phyloP scores from a whole-genome alignment of 2,113 vertebrate species.

The Clarias batrachus region DNA sequence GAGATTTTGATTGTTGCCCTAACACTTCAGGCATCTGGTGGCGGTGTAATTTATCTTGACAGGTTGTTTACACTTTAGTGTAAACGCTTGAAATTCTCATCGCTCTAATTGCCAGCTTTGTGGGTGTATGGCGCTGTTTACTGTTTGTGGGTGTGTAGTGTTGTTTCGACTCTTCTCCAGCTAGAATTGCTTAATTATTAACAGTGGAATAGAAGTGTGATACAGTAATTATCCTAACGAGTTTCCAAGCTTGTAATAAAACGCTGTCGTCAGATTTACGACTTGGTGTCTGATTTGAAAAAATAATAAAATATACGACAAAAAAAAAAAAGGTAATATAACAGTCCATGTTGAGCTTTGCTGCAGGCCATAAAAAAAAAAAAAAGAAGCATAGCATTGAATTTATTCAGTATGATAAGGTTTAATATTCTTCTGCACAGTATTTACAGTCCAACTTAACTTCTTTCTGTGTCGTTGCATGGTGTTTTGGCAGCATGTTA shows the following conservation, averaged over 20 bases:
- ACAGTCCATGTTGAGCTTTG: neutral
- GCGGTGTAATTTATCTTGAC: constrained; percentile 57
- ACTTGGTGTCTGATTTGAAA: constrained; percentile 61
- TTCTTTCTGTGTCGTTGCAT: constrained; percentile 20
- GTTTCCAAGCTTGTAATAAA: constrained; percentile 70
- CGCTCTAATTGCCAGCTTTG: constrained; percentile 70
- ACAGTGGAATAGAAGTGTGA: constrained; percentile 70
- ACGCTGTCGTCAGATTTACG: constrained; percentile 58
- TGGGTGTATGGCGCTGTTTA: constrained; percentile 54
- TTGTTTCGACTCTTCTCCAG: constrained; percentile 60
- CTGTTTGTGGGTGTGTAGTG: constrained; percentile 55
- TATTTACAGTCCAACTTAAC: constrained; percentile 2
- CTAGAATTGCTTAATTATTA: constrained; percentile 69
- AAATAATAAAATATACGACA: neutral
- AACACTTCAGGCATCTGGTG: constrained; percentile 20
- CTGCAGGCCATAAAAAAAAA: neutral
- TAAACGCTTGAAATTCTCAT: constrained; percentile 55
- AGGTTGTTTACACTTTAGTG: constrained; percentile 63
- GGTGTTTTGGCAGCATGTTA: neutral
- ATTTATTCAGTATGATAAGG: neutral
- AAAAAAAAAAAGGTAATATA: neutral
- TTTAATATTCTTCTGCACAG: neutral
- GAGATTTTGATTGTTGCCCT: constrained; percentile 14
- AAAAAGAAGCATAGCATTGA: neutral
- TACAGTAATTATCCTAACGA: constrained; percentile 76